phyloP scores from a whole-genome alignment of 2,113 vertebrate genomes.

The Mohoua ochrocephala region DNA sequence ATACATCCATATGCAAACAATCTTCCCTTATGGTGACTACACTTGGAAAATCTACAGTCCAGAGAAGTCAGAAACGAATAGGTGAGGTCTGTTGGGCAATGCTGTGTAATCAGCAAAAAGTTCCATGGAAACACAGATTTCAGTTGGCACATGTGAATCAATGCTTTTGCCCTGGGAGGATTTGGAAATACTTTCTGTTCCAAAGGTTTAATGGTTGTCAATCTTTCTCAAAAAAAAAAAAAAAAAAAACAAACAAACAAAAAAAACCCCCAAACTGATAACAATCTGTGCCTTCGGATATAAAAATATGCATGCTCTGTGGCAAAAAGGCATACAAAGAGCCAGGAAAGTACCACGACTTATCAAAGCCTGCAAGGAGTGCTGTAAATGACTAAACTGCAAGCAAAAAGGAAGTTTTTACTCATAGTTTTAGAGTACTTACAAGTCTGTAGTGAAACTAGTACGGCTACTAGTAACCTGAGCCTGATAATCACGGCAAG shows the following conservation, averaged over 20 bases:
- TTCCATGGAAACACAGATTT: background rate
- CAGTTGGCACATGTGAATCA: background rate
- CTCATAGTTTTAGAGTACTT: background rate
- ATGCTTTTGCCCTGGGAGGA: background rate
- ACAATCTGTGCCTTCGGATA: background rate
- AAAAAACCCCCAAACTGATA: background rate
- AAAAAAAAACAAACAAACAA: too few species aligned
- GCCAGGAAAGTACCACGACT: background rate
- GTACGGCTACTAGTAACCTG: background rate
- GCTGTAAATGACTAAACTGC: background rate
- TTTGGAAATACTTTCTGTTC: background rate
- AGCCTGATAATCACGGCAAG: background rate
- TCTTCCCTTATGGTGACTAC: background rate
- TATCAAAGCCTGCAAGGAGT: background rate
- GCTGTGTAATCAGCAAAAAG: background rate
- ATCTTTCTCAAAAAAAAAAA: background rate
- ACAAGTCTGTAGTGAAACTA: background rate
- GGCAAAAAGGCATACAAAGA: background rate
- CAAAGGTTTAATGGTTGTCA: background rate
- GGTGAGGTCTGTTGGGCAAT: background rate
- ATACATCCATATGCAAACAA: background rate
- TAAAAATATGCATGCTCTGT: rapidly evolving
- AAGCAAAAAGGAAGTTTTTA: background rate
- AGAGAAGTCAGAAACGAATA: background rate
- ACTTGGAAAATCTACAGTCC: background rate